Base-by-base conservation (phyloP, 2,888 invertebrate species). In the Ophioninae sp. region DNA sequence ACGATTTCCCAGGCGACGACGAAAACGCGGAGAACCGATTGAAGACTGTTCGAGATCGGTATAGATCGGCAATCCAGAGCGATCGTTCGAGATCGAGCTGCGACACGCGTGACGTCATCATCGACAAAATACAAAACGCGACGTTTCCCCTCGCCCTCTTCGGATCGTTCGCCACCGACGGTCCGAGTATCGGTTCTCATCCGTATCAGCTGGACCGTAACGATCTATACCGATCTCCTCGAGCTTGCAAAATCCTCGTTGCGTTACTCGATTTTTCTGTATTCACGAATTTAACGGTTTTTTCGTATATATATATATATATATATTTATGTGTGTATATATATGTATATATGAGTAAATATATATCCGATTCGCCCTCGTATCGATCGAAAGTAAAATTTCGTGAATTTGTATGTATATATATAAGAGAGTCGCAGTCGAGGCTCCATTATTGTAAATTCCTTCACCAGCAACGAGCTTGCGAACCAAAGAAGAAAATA, bases 1-100 rank as follows among this genome's bases (percentile, higher is more conserved):
- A 65, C 76, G 81, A 86, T 88, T 88, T 83, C 88, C 85, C 86
- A 88, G 87, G 88, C 76, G 86, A 85, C 78, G 79, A 50, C 50
- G 50, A 50, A 17, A 50, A 50, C 17, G 50, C 17, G 17, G 50
- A 50, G 13, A 50, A 76, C 83, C 82, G 80, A 76, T 78, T 6
- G 39, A 20, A 82, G 68, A 74, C 50, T 50, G 50, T 17, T 50
- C 50, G 17, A 50, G 50, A 50, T 50, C 50, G 50, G 50, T 50
- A 50, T 73, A 39, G 67, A 61, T 78, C 13, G 64, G 39, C 73
- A 21, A 39, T 59, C 13, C 17, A 13, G 30, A 30, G 50, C 50
- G 50, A 50, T 50, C 50, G 50, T 1, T 2, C 50, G 50, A 13
- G 50, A 50, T 50, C 50, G 50, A 3, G 13, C 50, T 50, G 50